A percentile compares a stretch with the other conserved stretches of the same genome.
These are phyloP conservation scores for Paramuricea clavata DNA, from an alignment of 92 coral and sea anemone species.

Conservation along the genomic window DNA sequence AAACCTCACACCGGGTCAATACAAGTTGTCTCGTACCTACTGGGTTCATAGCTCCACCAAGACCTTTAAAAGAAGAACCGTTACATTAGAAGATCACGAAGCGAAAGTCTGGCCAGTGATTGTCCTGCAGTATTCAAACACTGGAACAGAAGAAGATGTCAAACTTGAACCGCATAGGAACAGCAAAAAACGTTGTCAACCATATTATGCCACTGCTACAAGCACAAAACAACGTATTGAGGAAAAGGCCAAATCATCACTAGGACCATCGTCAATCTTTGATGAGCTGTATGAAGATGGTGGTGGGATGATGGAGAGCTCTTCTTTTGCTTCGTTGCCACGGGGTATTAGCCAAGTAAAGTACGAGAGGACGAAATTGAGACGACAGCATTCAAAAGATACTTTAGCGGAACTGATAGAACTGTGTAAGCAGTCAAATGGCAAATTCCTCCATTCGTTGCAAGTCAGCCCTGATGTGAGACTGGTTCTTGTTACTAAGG, in stretches of 20 bases:
- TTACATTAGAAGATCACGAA: constrained; percentile 38
- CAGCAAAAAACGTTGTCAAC: constrained; percentile 23
- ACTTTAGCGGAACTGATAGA: constrained; percentile 55
- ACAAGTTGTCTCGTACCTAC: not conserved
- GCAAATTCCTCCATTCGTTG: constrained; percentile 44
- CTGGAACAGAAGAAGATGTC: constrained; percentile 41
- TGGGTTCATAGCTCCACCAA: constrained; percentile 17
- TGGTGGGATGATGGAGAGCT: constrained; percentile 49
- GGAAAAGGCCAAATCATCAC: constrained; percentile 40
- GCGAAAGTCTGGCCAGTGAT: not conserved
- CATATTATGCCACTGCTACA: constrained; percentile 19
- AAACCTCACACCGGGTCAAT: not conserved
- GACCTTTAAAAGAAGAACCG: constrained; percentile 41
- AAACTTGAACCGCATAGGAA: constrained; percentile 43
- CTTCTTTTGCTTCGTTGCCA: constrained; percentile 47
- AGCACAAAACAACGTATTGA: constrained; percentile 11
- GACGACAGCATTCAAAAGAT: constrained; percentile 59
- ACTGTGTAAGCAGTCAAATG: constrained; percentile 6
- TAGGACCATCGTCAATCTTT: constrained; percentile 64
- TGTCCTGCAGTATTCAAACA: constrained; percentile 34
- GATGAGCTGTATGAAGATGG: constrained; percentile 61
- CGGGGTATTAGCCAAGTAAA: constrained; percentile 56
- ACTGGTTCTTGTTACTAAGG: constrained; percentile 54
- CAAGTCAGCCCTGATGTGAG: constrained; percentile 62
- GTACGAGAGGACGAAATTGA: constrained; percentile 53